Conservation (phyloP, 2,797 vertebrate genomes). For the Stomatorhinus walkeri region DNA sequence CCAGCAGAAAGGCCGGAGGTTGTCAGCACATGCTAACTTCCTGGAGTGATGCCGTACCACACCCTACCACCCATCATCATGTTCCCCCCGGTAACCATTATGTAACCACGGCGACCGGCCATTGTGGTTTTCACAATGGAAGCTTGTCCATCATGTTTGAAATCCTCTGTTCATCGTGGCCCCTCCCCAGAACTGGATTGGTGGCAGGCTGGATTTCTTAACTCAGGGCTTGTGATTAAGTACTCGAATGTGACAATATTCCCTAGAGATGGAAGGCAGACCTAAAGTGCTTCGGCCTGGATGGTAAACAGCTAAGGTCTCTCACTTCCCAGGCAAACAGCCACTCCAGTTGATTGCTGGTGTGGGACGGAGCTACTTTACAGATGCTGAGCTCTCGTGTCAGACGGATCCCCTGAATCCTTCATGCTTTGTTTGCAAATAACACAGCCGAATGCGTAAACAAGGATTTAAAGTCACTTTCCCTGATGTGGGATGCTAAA, state of each 20-base stretch:
- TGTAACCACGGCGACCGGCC: background rate
- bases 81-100: background rate
- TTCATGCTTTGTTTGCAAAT: background rate
- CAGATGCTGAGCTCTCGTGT: background rate
- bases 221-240: background rate
- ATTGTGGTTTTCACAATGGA: background rate
- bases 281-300: background rate
- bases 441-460: background rate
- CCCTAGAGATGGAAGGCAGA: background rate
- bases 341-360: background rate
- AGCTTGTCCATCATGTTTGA: background rate
- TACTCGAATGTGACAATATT: background rate
- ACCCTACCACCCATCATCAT: background rate
- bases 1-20: background rate
- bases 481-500: background rate
- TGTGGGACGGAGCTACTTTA: background rate
- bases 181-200: background rate
- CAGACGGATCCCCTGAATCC: background rate
- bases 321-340: background rate
- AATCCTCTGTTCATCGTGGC: background rate
- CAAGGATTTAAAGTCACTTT: background rate
- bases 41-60: background rate
- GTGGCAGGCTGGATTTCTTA: background rate
- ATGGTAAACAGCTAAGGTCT: background rate
- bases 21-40: background rate